phyloP scores from a whole-genome alignment of 2,888 invertebrate species.

The Apoda limacodes region DNA sequence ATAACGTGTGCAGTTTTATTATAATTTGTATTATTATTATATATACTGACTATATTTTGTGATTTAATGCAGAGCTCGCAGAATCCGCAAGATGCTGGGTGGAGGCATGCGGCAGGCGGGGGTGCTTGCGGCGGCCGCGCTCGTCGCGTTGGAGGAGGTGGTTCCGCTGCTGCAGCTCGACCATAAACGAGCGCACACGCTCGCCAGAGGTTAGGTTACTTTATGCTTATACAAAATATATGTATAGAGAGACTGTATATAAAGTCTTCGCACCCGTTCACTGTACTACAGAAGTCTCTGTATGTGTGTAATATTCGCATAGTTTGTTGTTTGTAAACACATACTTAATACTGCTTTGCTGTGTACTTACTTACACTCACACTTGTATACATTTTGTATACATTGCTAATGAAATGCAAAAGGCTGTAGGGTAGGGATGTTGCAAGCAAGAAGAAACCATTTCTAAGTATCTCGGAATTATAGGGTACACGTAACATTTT shows the following conservation, averaged over 20 bases:
- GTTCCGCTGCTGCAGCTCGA: slow-evolving; percentile 78
- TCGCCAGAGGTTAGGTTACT: slow-evolving; percentile 84
- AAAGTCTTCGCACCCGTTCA: slow-evolving; percentile 16
- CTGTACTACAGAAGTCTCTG: neutral
- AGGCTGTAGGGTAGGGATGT: neutral
- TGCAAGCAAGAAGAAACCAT: neutral
- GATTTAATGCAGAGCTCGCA: slow-evolving; percentile 82
- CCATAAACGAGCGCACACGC: slow-evolving; percentile 75
- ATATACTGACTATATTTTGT: no score
- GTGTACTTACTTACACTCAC: no score
- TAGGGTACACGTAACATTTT: no score
- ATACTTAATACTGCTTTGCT: neutral
- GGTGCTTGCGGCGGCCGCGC: slow-evolving; percentile 89
- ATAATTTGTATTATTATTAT: no score
- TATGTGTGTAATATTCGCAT: no score
- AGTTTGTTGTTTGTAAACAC: neutral
- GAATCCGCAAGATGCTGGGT: slow-evolving; percentile 88
- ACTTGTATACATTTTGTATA: neutral
- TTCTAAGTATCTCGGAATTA: no score
- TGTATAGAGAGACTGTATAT: no score
- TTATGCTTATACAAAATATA: no score
- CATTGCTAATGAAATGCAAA: neutral
- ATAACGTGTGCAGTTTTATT: no score
- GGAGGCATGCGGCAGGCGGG: slow-evolving; percentile 96
- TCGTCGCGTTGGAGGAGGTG: slow-evolving; percentile 85